phyloP scores from a whole-genome alignment of 92 coral and sea anemone species.

The Nematostella vectensis region DNA sequence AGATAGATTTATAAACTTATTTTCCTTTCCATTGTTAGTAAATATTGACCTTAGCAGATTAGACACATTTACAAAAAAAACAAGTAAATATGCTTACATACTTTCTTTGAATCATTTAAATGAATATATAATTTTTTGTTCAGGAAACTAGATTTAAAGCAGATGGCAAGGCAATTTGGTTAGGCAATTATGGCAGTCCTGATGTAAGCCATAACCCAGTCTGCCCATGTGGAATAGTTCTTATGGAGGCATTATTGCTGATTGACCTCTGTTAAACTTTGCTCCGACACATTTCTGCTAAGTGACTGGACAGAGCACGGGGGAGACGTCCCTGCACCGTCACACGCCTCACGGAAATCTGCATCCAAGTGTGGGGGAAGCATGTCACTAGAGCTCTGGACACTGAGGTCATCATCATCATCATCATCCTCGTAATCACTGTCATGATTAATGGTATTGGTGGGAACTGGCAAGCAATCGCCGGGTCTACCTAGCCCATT shows the following conservation, averaged over 20 bases:
- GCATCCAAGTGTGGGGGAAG: not conserved
- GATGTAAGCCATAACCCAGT: too few relatives aligned
- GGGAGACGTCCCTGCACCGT: slow-evolving; percentile 26
- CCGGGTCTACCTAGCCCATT: slow-evolving; percentile 5
- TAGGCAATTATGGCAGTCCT: too few relatives aligned
- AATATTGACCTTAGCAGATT: too few relatives aligned
- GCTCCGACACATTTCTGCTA: slow-evolving; percentile 6
- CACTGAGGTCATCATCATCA: slow-evolving; percentile 1
- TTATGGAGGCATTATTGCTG: not conserved
- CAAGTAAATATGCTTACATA: too few relatives aligned
- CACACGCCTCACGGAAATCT: slow-evolving; percentile 10
- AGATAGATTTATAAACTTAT: too few relatives aligned
- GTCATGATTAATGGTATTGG: slow-evolving; percentile 1
- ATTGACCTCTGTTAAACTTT: slow-evolving; percentile 8
- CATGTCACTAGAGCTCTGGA: not conserved
- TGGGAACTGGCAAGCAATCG: not conserved
- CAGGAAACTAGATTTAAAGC: too few relatives aligned
- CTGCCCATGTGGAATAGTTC: not conserved
- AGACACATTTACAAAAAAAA: too few relatives aligned
- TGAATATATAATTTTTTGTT: too few relatives aligned
- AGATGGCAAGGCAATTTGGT: too few relatives aligned
- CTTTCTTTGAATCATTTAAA: too few relatives aligned
- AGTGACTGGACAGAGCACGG: slow-evolving; percentile 20
- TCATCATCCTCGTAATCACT: not conserved
- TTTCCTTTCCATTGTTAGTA: too few relatives aligned